Percentiles rank a stretch among this genome's conserved stretches.
Evolutionary conservation across 2,113 vertebrate genomes (phyloP).

Genomic region (Anseranas semipalmata): DNA sequence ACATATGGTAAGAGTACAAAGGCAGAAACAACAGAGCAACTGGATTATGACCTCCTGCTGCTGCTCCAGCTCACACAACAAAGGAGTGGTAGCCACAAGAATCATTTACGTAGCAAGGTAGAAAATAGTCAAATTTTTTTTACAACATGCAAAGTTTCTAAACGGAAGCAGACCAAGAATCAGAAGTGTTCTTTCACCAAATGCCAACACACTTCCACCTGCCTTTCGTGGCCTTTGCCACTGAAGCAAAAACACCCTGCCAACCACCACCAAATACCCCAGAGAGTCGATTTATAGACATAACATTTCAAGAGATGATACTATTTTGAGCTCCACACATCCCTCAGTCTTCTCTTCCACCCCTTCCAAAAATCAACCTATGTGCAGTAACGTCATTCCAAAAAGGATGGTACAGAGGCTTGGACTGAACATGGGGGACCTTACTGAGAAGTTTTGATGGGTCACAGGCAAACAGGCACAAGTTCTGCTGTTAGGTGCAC

Average conservation of each 20-base stretch:
- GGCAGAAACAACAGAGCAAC: not conserved
- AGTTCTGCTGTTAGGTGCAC: not conserved
- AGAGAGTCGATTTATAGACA: not conserved
- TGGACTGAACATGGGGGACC: not conserved
- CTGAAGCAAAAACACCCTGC: not conserved
- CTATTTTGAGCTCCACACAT: not conserved
- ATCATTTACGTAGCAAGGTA: not conserved
- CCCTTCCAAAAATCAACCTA: not conserved
- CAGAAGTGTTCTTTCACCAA: not conserved
- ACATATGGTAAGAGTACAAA: not conserved
- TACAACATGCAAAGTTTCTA: not conserved
- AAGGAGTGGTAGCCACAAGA: not conserved
- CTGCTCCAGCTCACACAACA: not conserved
- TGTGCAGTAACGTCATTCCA: not conserved
- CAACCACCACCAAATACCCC: not conserved
- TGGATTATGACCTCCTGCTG: not conserved
- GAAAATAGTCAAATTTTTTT: not conserved
- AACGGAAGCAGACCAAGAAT: not conserved
- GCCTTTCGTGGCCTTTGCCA: accelerated
- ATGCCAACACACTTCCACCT: not conserved
- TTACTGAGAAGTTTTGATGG: not conserved
- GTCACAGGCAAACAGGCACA: not conserved
- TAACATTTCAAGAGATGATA: not conserved
- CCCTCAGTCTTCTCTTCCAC: not conserved
- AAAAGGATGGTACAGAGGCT: not conserved